Evolutionary conservation across 1,140 invertebrate species (phyloP).

Genomic region (Leptoteleia sp.): DNA sequence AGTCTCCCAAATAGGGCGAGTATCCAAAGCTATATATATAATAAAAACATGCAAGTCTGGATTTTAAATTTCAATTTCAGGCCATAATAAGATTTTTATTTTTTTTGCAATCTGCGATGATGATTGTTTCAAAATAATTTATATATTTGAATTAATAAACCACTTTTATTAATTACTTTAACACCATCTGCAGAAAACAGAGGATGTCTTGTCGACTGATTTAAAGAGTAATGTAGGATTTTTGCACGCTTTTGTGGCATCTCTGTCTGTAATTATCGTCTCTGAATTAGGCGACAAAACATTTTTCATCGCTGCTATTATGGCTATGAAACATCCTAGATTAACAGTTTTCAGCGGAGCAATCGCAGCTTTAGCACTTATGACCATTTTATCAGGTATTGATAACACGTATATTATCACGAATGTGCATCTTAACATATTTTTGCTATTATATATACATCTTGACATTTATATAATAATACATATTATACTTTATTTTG

Average conservation of each 20-base stretch:
- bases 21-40: no score
- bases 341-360: slow-evolving; percentile 96
- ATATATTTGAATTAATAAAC: slow-evolving; percentile 1
- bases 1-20: no score
- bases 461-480: no score
- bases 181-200: slow-evolving; percentile 47
- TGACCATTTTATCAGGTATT: slow-evolving; percentile 96
- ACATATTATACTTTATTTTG: no score
- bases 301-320: slow-evolving; percentile 99
- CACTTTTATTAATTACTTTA: background rate
- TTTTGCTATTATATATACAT: background rate
- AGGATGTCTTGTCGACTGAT: slow-evolving; percentile 29
- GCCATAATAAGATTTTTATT: no score
- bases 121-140: no score
- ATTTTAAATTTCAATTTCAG: no score
- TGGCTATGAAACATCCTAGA: slow-evolving; percentile 98
- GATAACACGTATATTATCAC: no score
- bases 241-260: slow-evolving; percentile 96
- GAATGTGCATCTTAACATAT: no score
- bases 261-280: slow-evolving; percentile 97
- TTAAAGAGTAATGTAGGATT: slow-evolving; percentile 85
- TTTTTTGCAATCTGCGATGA: no score
- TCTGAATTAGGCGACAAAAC: slow-evolving; percentile 99
- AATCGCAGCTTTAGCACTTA: slow-evolving; percentile 93
- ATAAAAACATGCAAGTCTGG: no score